These are phyloP conservation scores for Ctena decussata DNA, from an alignment of 2,888 invertebrate genomes.

Conservation along the genomic window DNA sequence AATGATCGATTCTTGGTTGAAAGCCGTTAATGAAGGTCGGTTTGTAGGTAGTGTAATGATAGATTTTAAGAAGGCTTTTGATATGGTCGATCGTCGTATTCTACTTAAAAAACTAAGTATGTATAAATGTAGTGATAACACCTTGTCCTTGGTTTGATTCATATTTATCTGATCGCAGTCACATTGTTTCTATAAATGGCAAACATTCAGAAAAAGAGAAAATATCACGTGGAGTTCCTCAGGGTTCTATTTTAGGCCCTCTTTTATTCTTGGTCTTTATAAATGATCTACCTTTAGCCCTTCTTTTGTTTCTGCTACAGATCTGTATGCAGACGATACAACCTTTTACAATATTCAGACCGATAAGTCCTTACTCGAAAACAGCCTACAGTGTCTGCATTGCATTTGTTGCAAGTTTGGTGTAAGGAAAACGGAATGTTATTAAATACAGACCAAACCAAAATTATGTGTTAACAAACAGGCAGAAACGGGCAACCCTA, in stretches of 20 bases:
- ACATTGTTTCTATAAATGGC: not conserved
- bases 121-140: not conserved
- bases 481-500: too few relatives aligned
- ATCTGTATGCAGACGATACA: not conserved
- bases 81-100: not conserved
- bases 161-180: not conserved
- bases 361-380: too few relatives aligned
- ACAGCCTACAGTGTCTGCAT: too few relatives aligned
- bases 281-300: not conserved
- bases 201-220: not conserved
- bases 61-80: not conserved
- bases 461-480: too few relatives aligned
- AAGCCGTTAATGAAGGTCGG: not conserved
- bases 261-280: not conserved
- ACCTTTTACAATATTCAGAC: too few relatives aligned
- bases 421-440: too few relatives aligned
- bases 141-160: not conserved
- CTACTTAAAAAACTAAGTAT: not conserved
- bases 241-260: not conserved
- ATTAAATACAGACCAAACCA: too few relatives aligned
- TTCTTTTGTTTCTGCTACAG: not conserved
- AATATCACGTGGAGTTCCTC: not conserved
- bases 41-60: not conserved
- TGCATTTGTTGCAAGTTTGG: too few relatives aligned
- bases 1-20: not conserved